Evolutionary conservation across 2,113 vertebrate species (phyloP), one percentile per base, ranked within the genome.

Genomic region (Myrmophylax atrothorax): DNA sequence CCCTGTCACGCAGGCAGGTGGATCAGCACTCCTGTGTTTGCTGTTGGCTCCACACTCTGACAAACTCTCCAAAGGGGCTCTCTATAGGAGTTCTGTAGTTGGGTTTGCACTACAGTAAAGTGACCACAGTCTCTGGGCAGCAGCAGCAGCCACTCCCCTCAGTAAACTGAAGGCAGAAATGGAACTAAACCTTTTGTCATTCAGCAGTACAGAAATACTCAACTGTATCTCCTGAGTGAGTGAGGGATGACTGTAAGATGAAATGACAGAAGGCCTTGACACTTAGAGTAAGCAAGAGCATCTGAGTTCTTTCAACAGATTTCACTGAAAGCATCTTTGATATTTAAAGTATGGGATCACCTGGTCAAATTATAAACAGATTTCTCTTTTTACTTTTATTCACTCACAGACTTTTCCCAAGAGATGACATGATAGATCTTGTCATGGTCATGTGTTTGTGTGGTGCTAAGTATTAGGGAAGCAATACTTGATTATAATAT

Each of bases 131-230:
- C 40, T 69, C 53, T 19, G 46, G 35, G 33, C 44, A 18, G 52
- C 49, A 35, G 19, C 60, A 40, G 26, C 52, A 2, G 8, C 50
- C 2, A 6, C 40, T 72, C 24, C 20, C 0, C 0, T 52, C 12
- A 14, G 23, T 33, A 53, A 82, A 6, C 49, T 52, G 15, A 76
- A 75, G 35, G 23, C 44, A 90, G 67, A 64, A 92, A 58, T 3
- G 16, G 53, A 60, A 24, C 23, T 52, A 10, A 76, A 62, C 19
- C 14, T 83, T 79, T 80, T 38, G 35, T 66, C 33, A 11, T 15
- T 59, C 60, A 15, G 33, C 22, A 23, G 25, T 69, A 67, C 49
- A 86, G 59, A 90, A 89, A 58, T 63, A 50, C 4, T 38, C 44
- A 19, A 7, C 18, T 74, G 3, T 59, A 14, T 15, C 56, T 87